phyloP scores from a whole-genome alignment of 53 echinoderm and acorn worm genomes.

The Henricia sp. region DNA sequence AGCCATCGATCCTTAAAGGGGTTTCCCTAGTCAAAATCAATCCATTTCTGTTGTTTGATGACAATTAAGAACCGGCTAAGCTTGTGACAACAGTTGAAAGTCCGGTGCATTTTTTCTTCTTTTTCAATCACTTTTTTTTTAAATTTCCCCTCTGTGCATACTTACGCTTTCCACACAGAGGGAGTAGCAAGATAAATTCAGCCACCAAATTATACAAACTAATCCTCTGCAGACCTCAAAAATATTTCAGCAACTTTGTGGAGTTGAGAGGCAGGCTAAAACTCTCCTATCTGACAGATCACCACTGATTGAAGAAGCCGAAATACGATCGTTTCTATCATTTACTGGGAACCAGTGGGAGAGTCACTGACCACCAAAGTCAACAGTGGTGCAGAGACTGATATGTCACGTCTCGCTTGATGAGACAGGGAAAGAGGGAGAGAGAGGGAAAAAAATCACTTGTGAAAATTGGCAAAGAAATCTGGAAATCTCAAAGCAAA shows the following conservation, averaged over 20 bases:
- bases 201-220: no score
- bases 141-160: no score
- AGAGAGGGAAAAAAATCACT: conserved; percentile 25
- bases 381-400: conserved; percentile 19
- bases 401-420: conserved; percentile 37
- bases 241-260: no score
- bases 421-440: conserved; percentile 5
- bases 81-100: no score
- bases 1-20: conserved; percentile 46
- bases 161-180: no score
- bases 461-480: no score
- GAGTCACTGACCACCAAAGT: conserved; percentile 58
- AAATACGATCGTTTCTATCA: conserved; percentile 39
- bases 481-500: conserved; percentile 25
- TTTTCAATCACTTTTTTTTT: no score
- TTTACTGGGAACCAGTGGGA: conserved; percentile 20
- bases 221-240: no score
- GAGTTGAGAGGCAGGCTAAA: conserved; percentile 5
- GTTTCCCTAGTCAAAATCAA: neutral
- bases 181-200: no score
- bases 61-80: no score
- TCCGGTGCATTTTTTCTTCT: no score
- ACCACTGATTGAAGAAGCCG: conserved; percentile 5
- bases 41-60: no score
- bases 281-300: conserved; percentile 21